Conservation (phyloP, 2,797 vertebrate species). For the Labeo calbasu region DNA sequence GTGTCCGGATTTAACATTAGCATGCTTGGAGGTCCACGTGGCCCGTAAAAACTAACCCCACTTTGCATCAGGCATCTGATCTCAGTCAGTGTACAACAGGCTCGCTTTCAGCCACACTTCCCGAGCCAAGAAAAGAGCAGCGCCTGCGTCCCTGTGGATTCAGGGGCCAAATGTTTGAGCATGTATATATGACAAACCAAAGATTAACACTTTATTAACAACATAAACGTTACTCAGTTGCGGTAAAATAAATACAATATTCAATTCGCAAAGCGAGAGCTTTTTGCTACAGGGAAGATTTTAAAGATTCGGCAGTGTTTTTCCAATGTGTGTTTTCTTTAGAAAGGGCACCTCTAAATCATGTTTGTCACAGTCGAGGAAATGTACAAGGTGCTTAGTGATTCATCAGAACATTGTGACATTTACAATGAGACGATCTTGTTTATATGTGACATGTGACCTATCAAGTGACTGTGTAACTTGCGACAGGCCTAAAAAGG, state of each 20-base stretch:
- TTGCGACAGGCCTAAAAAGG: conserved; percentile 65
- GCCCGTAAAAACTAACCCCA: conserved; percentile 63
- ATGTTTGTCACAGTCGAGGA: background rate
- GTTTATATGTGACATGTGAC: conserved; percentile 69
- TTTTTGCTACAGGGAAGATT: background rate
- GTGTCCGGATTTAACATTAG: conserved; percentile 62
- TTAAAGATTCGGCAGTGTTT: background rate
- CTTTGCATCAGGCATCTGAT: conserved; percentile 34
- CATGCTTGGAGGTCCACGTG: conserved; percentile 58
- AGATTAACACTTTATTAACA: conserved; percentile 53
- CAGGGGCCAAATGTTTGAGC: conserved; percentile 50
- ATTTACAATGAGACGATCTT: conserved; percentile 58
- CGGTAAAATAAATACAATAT: background rate
- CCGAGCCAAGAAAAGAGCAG: conserved; percentile 47
- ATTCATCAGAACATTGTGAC: conserved; percentile 69
- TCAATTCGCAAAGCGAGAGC: background rate
- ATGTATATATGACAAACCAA: conserved; percentile 32
- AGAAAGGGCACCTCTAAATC: background rate
- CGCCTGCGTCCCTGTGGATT: conserved; percentile 1
- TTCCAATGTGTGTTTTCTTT: background rate
- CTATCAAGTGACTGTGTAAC: conserved; percentile 67
- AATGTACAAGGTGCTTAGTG: conserved; percentile 48
- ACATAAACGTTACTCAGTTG: conserved; percentile 1
- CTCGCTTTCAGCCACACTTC: conserved; percentile 50
- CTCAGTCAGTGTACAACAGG: conserved; percentile 50